Conservation (phyloP, 2,113 vertebrate species). For the Terrapene triunguis region DNA sequence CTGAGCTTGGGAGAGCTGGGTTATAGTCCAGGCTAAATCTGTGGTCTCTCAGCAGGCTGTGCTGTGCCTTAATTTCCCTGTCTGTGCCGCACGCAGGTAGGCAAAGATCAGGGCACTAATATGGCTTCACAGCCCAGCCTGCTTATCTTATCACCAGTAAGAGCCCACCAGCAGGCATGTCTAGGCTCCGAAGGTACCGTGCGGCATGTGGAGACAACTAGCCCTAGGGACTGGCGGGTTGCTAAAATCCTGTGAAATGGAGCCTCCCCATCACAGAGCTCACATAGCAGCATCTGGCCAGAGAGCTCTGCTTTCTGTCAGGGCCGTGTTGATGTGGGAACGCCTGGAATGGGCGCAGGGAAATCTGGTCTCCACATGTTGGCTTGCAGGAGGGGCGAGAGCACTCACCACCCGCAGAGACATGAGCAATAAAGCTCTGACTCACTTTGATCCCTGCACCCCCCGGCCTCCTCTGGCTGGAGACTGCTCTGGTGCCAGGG, state of each 20-base stretch:
- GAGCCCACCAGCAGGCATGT: background rate
- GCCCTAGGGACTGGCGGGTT: too few relatives aligned
- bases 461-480: background rate
- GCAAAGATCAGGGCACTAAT: background rate
- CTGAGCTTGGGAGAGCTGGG: background rate
- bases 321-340: accelerated
- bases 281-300: background rate
- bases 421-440: background rate
- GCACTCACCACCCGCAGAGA: accelerated
- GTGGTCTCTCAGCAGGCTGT: background rate
- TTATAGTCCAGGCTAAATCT: background rate
- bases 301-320: background rate
- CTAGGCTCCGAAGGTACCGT: background rate
- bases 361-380: constrained; percentile 36
- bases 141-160: background rate
- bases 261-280: background rate
- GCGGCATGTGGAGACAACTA: background rate
- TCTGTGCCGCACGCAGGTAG: background rate
- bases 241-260: background rate
- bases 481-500: background rate
- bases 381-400: background rate
- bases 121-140: background rate
- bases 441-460: background rate
- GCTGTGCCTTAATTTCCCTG: background rate
- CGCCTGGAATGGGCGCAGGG: background rate